A percentile compares a stretch with the other conserved stretches of the same genome.
phyloP scores from a whole-genome alignment of 1,140 invertebrate genomes.

The Lordiphosa mommai region DNA sequence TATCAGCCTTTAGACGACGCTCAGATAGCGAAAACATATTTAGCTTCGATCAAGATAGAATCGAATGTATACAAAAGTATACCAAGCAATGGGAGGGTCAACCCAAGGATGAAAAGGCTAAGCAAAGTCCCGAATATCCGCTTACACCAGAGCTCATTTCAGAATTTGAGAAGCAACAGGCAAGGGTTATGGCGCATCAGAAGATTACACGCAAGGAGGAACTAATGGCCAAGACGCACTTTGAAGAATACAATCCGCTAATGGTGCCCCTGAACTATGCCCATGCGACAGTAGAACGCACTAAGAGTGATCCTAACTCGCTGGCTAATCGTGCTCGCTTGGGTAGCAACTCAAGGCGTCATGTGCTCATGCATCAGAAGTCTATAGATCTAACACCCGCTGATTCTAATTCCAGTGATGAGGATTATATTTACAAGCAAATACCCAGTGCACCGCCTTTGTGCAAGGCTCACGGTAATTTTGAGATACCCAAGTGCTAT shows the following conservation, averaged over 20 bases:
- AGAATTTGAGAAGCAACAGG: conserved; percentile 82
- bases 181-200: conserved; percentile 73
- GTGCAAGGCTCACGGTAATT: conserved; percentile 84
- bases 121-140: conserved; percentile 76
- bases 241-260: conserved; percentile 83
- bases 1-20: conserved; percentile 75
- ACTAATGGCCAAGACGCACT: conserved; percentile 83
- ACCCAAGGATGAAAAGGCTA: conserved; percentile 77
- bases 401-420: conserved; percentile 86
- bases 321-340: conserved; percentile 85
- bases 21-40: conserved; percentile 84
- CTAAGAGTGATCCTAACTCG: conserved; percentile 91
- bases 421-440: conserved; percentile 87
- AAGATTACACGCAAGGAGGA: conserved; percentile 83
- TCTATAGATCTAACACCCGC: conserved; percentile 91
- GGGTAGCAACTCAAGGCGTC: conserved; percentile 85
- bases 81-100: conserved; percentile 82
- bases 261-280: conserved; percentile 78
- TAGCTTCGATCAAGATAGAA: conserved; percentile 86
- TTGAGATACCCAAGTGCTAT: conserved; percentile 83
- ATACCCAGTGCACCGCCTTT: conserved; percentile 86
- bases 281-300: conserved; percentile 88
- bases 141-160: conserved; percentile 81
- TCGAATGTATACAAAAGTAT: conserved; percentile 84
- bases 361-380: conserved; percentile 91